Conservation (phyloP, 64 coral and sea anemone genomes). For the Porites australiensis region DNA sequence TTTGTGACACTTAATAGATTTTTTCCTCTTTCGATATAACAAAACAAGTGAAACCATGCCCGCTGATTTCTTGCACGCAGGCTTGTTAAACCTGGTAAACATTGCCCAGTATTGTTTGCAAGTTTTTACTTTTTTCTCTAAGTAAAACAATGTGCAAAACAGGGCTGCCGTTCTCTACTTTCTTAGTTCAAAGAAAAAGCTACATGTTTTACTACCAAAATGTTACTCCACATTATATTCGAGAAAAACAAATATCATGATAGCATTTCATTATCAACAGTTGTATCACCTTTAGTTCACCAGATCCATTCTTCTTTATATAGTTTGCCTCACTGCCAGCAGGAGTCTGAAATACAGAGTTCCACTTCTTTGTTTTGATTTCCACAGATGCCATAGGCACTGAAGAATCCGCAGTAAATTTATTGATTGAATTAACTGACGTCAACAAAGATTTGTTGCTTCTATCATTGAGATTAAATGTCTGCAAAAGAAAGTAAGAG, state of each 20-base stretch:
- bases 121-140: no score
- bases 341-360: conserved; percentile 2
- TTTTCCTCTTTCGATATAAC: no score
- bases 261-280: neutral
- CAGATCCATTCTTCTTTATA: neutral
- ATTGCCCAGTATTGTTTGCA: no score
- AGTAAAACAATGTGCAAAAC: no score
- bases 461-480: conserved; percentile 69
- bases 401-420: neutral
- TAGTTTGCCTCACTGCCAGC: neutral
- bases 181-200: no score
- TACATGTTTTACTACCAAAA: no score
- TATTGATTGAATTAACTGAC: conserved; percentile 21
- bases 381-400: neutral
- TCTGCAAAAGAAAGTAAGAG: conserved; percentile 41
- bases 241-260: neutral
- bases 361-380: neutral
- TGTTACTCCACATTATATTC: no score
- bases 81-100: no score
- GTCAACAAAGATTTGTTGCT: conserved; percentile 1
- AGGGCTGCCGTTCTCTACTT: no score
- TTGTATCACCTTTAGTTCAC: neutral
- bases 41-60: no score
- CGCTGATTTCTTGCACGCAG: no score
- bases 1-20: no score